Percentiles rank a stretch among this genome's conserved stretches.
Evolutionary conservation across 2,113 vertebrate genomes (phyloP).

Genomic region (Isichthys henryi): DNA sequence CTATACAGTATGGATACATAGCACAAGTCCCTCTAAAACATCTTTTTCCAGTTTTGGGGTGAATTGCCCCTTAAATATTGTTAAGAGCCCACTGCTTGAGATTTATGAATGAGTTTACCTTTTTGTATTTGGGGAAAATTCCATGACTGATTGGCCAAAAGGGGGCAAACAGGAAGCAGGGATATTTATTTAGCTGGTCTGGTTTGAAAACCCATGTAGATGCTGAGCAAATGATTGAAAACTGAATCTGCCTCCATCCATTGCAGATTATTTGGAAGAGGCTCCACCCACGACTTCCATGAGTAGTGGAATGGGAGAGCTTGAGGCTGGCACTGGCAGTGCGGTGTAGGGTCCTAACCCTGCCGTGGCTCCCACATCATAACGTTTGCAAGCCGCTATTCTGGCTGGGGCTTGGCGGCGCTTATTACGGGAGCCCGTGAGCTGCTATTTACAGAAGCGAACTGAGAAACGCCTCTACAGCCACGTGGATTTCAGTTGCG

Average conservation of each 20-base stretch:
- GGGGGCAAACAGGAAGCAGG: background rate
- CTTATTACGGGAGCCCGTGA: background rate
- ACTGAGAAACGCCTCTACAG: background rate
- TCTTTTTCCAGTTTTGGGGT: background rate
- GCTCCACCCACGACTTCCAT: background rate
- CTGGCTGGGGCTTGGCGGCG: background rate
- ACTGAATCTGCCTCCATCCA: background rate
- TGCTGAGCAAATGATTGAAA: background rate
- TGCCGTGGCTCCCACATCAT: background rate
- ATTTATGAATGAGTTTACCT: background rate
- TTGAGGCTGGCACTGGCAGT: background rate
- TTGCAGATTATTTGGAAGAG: background rate
- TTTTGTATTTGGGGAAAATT: background rate
- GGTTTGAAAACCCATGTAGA: background rate
- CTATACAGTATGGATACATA: background rate
- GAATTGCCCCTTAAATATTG: background rate
- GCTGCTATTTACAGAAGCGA: background rate
- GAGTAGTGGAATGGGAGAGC: background rate
- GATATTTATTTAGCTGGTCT: background rate
- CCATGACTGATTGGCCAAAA: background rate
- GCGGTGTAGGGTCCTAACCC: background rate
- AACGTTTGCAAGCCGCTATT: background rate
- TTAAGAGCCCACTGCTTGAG: background rate
- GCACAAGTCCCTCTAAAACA: background rate
- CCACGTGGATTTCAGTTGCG: constrained; percentile 15